phyloP scores from a whole-genome alignment of 2,888 invertebrate genomes.

The Timandra comae region DNA sequence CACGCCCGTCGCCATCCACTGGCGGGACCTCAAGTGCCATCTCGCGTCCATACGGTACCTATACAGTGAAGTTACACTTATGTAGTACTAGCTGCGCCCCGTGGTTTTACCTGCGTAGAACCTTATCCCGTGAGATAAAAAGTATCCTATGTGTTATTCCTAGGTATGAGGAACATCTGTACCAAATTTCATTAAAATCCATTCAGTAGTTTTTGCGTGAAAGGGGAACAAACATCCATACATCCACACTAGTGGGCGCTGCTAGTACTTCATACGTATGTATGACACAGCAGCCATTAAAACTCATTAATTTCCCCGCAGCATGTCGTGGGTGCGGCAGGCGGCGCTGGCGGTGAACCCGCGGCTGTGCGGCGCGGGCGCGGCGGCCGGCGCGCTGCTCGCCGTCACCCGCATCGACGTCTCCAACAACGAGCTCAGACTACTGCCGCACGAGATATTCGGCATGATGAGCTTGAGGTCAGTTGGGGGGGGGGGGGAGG shows the following conservation, averaged over 20 bases:
- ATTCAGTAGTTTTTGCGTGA: too few species aligned
- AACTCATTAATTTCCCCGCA: constrained; percentile 30
- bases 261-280: too few species aligned
- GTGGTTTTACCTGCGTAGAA: too few species aligned
- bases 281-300: too few species aligned
- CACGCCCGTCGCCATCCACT: constrained; percentile 91
- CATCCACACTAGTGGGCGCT: too few species aligned
- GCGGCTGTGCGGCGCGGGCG: constrained; percentile 81
- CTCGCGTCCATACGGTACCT: constrained; percentile 39
- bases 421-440: constrained; percentile 89
- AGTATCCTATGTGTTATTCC: too few species aligned
- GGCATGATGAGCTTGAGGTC: constrained; percentile 86
- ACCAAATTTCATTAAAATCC: too few species aligned
- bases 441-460: constrained; percentile 89
- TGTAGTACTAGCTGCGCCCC: too few species aligned
- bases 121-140: too few species aligned
- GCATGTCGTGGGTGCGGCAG: constrained; percentile 87
- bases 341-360: constrained; percentile 92
- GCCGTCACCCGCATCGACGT: constrained; percentile 96
- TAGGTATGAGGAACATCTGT: too few species aligned
- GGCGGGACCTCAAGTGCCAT: constrained; percentile 84
- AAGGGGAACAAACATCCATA: too few species aligned
- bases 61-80: constrained; percentile 6
- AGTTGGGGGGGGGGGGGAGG: too few species aligned
- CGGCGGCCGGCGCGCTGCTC: constrained; percentile 84